Evolutionary conservation across 1,140 invertebrate genomes (phyloP), one percentile per base, ranked within the genome.

Genomic region (Nephotettix cincticeps): DNA sequence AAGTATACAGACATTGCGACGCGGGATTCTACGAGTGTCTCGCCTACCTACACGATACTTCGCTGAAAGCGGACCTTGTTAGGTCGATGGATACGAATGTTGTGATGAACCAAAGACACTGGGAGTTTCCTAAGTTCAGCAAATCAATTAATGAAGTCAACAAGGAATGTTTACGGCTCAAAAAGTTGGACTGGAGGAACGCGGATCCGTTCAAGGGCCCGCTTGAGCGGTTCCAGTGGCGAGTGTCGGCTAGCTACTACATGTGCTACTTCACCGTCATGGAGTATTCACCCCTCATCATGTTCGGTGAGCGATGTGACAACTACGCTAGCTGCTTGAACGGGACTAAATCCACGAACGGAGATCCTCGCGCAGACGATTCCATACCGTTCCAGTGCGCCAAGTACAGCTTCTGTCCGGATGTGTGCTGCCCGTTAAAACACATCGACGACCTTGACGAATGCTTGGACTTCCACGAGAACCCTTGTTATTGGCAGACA

Each of bases 211-310:
- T 89, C 79, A 80, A 84, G 72, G 85, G 85, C 71, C 80, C 82
- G 36, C 75, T 83, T 65, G 85, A 87, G 72, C 80, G 84, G 71
- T 88, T 86, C 73, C 83, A 85, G 75, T 89, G 87, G 87, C 78
- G 85, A 28, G 84, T 82, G 0, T 84, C 86, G 1, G 86, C 86
- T 0, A 84, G 84, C 74, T 90, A 89, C 78, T 90, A 84, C 77
- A 87, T 90, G 86, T 90, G 88, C 74, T 87, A 85, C 84, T 86
- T 83, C 75, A 87, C 87, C 45, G 86, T 90, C 84, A 79, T 83
- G 21, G 82, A 65, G 11, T 17, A n/a, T 36, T 25, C 82, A n/a
- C 77, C 81, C 28, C 76, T 89, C 45, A 78, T 80, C 14, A 79
- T 80, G 75, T 79, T 89, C 36, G 80, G 80, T 13, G 86, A 88